Evolutionary conservation across 2,113 vertebrate species (phyloP).

Genomic region (Tragelaphus imberbis): DNA sequence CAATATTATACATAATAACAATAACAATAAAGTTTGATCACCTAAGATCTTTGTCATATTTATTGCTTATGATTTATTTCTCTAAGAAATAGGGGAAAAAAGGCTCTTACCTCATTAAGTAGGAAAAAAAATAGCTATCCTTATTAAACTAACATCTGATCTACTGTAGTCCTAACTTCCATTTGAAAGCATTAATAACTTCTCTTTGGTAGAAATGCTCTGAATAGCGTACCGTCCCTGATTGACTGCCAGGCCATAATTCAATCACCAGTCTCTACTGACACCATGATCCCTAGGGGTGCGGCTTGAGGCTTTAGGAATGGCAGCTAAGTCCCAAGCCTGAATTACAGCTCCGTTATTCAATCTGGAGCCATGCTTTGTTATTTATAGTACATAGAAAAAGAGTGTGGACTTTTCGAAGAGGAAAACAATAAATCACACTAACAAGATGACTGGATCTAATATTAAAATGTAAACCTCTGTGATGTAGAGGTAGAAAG

Average conservation of each 20-base stretch:
- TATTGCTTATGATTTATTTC: slow-evolving; percentile 68
- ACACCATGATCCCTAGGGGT: slow-evolving; percentile 34
- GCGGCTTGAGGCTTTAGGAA: slow-evolving; percentile 65
- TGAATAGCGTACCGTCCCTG: slow-evolving; percentile 54
- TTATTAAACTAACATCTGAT: slow-evolving; percentile 74
- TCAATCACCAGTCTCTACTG: slow-evolving; percentile 59
- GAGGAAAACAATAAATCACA: slow-evolving; percentile 74
- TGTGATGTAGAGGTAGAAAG: slow-evolving; percentile 61
- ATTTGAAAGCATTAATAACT: slow-evolving; percentile 72
- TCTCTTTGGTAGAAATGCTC: slow-evolving; percentile 68
- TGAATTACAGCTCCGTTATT: slow-evolving; percentile 73
- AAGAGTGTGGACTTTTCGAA: slow-evolving; percentile 58
- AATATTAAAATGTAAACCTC: slow-evolving; percentile 74
- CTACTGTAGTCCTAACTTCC: slow-evolving; percentile 67
- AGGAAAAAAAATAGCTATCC: slow-evolving; percentile 52
- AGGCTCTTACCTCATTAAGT: slow-evolving; percentile 58
- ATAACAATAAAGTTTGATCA: slow-evolving; percentile 27
- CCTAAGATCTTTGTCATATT: slow-evolving; percentile 39
- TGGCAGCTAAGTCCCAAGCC: slow-evolving; percentile 64
- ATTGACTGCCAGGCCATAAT: slow-evolving; percentile 66
- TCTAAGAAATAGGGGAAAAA: slow-evolving; percentile 55
- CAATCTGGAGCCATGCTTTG: slow-evolving; percentile 62
- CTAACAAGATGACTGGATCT: slow-evolving; percentile 71
- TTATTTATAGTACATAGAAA: slow-evolving; percentile 74
- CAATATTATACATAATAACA: slow-evolving; percentile 54